Conservation (phyloP, 2,888 invertebrate genomes). For the Diplolepis rosae region DNA sequence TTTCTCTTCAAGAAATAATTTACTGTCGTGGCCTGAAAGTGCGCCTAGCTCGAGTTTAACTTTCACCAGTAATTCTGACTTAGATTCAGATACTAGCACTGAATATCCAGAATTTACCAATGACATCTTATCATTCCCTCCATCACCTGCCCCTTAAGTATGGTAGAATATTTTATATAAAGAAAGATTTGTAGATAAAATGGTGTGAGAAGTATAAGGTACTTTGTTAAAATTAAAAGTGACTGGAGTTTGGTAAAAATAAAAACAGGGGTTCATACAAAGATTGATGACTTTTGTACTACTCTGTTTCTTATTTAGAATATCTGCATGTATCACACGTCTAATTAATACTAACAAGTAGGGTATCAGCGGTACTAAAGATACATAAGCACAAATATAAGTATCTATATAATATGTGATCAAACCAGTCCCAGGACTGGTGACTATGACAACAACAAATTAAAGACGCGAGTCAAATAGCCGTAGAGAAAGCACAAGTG, state of each 20-base stretch:
- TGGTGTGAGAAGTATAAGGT: not conserved
- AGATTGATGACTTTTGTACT: not conserved
- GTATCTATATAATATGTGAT: too few species aligned
- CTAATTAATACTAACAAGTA: slow-evolving; percentile 21
- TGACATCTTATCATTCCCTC: slow-evolving; percentile 69
- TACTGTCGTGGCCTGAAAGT: slow-evolving; percentile 70
- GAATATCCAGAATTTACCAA: slow-evolving; percentile 73
- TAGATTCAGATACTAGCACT: slow-evolving; percentile 70
- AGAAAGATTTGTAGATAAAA: not conserved
- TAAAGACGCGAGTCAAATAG: too few species aligned
- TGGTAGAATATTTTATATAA: not conserved
- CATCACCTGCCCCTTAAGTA: slow-evolving; percentile 69
- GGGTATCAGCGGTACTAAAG: slow-evolving; percentile 21
- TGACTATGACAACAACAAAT: too few species aligned
- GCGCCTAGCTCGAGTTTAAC: slow-evolving; percentile 71
- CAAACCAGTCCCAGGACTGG: too few species aligned
- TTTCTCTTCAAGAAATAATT: slow-evolving; percentile 64
- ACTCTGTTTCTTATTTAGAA: slow-evolving; percentile 9
- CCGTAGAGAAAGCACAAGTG: too few species aligned
- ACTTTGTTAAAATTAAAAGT: slow-evolving; percentile 15
- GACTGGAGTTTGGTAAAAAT: slow-evolving; percentile 8
- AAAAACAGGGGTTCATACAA: slow-evolving; percentile 20
- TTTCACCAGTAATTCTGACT: slow-evolving; percentile 71
- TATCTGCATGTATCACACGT: slow-evolving; percentile 21
- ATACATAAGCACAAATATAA: too few species aligned